These are phyloP conservation scores for Thalassarche chlororhynchos DNA, from an alignment of 2,113 vertebrate species.

Conservation along the genomic window DNA sequence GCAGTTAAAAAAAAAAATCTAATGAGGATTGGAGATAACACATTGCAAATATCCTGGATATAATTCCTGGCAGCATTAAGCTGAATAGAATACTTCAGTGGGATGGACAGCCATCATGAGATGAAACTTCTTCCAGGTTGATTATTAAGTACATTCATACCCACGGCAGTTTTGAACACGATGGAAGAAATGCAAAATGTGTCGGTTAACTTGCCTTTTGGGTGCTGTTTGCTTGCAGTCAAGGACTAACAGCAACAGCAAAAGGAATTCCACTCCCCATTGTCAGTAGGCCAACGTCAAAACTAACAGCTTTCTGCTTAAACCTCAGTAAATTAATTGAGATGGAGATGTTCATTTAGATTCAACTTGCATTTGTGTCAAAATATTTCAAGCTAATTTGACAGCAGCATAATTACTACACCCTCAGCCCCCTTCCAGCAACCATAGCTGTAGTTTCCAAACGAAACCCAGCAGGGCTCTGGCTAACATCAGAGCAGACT, in stretches of 20 bases:
- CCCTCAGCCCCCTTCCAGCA: not conserved
- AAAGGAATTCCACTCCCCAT: not conserved
- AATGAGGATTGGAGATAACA: not conserved
- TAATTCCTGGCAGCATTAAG: not conserved
- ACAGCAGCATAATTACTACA: not conserved
- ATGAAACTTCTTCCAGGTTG: not conserved
- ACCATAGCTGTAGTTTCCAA: not conserved
- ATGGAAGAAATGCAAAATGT: not conserved
- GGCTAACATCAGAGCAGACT: not conserved
- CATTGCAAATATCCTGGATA: not conserved
- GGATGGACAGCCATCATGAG: not conserved
- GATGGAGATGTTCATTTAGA: not conserved
- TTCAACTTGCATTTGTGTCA: conserved; percentile 15
- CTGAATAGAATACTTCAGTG: not conserved
- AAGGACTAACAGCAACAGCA: not conserved
- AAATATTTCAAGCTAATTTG: conserved; percentile 28
- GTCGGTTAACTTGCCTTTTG: not conserved
- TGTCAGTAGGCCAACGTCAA: not conserved
- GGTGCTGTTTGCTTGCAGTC: not conserved
- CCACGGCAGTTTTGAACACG: not conserved
- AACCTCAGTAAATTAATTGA: not conserved
- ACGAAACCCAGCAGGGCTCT: not conserved
- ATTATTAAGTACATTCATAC: not conserved
- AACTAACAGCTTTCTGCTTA: not conserved
- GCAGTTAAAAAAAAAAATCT: not conserved